A percentile compares a stretch with the other conserved stretches of the same genome.
Evolutionary conservation across 2,888 invertebrate species (phyloP).

Genomic region (Lepidonotus clava): DNA sequence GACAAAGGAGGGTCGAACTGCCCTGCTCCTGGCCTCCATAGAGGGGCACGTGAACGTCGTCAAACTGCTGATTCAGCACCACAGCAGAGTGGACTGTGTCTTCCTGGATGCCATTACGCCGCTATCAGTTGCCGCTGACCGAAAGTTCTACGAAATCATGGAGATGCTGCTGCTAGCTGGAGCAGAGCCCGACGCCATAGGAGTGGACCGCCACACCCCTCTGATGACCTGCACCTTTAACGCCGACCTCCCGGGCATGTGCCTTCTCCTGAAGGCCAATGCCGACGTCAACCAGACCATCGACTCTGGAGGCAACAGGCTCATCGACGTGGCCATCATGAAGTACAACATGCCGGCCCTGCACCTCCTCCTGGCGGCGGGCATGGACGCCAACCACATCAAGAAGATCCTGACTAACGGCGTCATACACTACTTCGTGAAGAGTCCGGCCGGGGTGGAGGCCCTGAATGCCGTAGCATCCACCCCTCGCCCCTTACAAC

Average conservation of each 20-base stretch:
- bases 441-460: constrained; percentile 30
- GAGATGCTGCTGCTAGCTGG: constrained; percentile 59
- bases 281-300: constrained; percentile 47
- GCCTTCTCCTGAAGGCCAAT: constrained; percentile 56
- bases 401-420: constrained; percentile 44
- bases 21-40: constrained; percentile 61
- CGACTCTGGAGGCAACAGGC: constrained; percentile 48
- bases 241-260: constrained; percentile 55
- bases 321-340: constrained; percentile 57
- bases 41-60: constrained; percentile 61
- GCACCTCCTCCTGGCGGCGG: constrained; percentile 44
- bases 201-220: constrained; percentile 57
- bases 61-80: constrained; percentile 53
- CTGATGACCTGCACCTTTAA: constrained; percentile 58
- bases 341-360: constrained; percentile 55
- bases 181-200: constrained; percentile 62
- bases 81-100: constrained; percentile 56
- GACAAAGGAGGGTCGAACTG: constrained; percentile 60
- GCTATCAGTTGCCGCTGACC: constrained; percentile 58
- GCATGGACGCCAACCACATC: constrained; percentile 49
- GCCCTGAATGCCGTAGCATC: constrained; percentile 8
- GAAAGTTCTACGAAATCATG: constrained; percentile 56
- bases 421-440: constrained; percentile 49
- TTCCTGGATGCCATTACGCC: constrained; percentile 62
- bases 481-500: constrained; percentile 45